These are phyloP conservation scores for Synanthedon formicaeformis DNA, from an alignment of 2,888 invertebrate genomes.

Conservation along the genomic window DNA sequence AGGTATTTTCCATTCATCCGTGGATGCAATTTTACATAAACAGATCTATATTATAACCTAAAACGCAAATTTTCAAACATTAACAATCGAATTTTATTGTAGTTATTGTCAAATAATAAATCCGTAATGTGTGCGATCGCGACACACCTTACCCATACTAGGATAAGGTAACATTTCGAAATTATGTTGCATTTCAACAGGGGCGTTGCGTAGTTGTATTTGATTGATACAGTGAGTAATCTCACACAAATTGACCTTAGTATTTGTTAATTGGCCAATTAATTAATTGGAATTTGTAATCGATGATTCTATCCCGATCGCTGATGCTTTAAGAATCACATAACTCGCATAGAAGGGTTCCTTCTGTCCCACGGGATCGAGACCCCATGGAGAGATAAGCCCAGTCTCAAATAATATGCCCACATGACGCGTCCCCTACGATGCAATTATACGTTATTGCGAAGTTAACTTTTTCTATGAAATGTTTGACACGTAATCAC, in stretches of 20 bases:
- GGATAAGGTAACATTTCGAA: slow-evolving; percentile 47
- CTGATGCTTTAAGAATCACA: slow-evolving; percentile 1
- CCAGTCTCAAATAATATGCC: slow-evolving; percentile 50
- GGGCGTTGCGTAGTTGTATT: slow-evolving; percentile 47
- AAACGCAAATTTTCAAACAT: background rate
- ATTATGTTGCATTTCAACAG: slow-evolving; percentile 47
- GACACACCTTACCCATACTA: slow-evolving; percentile 14
- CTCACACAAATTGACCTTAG: slow-evolving; percentile 40
- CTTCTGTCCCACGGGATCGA: slow-evolving; percentile 55
- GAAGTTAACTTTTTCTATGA: background rate
- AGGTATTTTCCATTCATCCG: no score
- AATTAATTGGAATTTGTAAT: background rate
- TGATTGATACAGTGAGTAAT: slow-evolving; percentile 65
- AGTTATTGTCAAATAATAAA: slow-evolving; percentile 7
- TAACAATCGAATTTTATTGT: no score
- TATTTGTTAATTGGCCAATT: slow-evolving; percentile 22
- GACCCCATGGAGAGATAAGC: slow-evolving; percentile 62
- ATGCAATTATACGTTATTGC: slow-evolving; percentile 23
- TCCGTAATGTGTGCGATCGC: slow-evolving; percentile 12
- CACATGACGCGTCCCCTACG: slow-evolving; percentile 52
- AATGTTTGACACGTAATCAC: background rate
- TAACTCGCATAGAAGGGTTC: slow-evolving; percentile 37
- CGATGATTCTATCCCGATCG: background rate
- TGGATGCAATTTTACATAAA: no score
- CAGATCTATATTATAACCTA: background rate